Conservation (phyloP, 1,140 invertebrate species). For the Drosophila nannoptera region DNA sequence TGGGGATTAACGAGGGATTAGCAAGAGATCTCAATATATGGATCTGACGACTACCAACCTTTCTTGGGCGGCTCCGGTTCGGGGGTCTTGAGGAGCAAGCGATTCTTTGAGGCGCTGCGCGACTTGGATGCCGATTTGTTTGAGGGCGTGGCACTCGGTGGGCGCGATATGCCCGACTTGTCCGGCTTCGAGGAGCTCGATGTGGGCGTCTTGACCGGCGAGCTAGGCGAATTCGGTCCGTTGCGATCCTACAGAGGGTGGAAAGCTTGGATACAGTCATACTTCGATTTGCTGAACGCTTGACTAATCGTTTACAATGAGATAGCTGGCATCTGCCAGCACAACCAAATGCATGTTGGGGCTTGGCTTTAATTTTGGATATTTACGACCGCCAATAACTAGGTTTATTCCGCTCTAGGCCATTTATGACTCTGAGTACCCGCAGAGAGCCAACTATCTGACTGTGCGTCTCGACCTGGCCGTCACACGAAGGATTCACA, state of each 20-base stretch:
- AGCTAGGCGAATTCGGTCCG: conserved; percentile 76
- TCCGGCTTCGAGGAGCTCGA: conserved; percentile 76
- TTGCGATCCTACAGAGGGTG: conserved; percentile 69
- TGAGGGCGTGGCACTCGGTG: conserved; percentile 77
- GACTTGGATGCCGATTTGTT: conserved; percentile 76
- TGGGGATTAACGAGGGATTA: neutral
- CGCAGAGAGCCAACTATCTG: conserved; percentile 3
- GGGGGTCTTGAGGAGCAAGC: conserved; percentile 76
- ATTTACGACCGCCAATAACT: conserved; percentile 59
- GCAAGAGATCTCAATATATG: neutral
- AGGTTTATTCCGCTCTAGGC: conserved; percentile 53
- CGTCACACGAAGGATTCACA: conserved; percentile 63
- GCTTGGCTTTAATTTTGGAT: conserved; percentile 20
- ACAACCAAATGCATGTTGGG: conserved; percentile 71
- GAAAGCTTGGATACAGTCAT: neutral
- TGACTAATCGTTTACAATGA: conserved; percentile 47
- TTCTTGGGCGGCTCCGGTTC: conserved; percentile 84
- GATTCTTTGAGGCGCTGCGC: conserved; percentile 75
- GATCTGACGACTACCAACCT: conserved; percentile 80
- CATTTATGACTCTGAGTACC: conserved; percentile 57
- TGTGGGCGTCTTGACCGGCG: conserved; percentile 78
- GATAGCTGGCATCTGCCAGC: conserved; percentile 61
- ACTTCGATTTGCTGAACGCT: neutral
- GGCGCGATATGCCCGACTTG: conserved; percentile 70
- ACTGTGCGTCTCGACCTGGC: conserved; percentile 22